A percentile compares a stretch with the other conserved stretches of the same genome.
phyloP scores from a whole-genome alignment of 2,888 invertebrate genomes.

The Eudemis profundana region DNA sequence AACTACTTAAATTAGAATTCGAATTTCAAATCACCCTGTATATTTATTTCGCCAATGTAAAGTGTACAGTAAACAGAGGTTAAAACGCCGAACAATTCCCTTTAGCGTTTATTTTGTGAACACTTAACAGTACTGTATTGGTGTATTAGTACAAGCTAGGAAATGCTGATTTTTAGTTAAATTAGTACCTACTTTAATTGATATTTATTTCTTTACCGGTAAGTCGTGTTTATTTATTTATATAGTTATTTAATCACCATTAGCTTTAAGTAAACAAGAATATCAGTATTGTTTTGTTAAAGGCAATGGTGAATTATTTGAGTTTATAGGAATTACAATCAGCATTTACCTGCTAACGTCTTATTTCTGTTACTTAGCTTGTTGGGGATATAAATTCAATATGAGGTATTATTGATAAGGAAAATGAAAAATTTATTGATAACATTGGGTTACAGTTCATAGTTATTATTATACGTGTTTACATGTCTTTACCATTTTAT shows the following conservation, averaged over 20 bases:
- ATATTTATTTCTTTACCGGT: background rate
- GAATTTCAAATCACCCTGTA: no score
- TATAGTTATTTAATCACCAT: no score
- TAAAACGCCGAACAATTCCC: background rate
- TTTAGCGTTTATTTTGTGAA: background rate
- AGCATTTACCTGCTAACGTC: background rate
- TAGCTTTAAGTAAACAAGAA: no score
- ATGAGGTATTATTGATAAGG: no score
- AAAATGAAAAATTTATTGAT: no score
- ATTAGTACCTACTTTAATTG: background rate
- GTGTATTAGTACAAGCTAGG: constrained; percentile 5
- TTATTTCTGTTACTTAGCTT: constrained; percentile 1
- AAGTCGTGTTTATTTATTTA: background rate
- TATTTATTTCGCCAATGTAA: background rate
- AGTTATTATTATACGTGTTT: no score
- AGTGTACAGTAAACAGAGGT: background rate
- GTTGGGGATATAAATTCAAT: background rate
- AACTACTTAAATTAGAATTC: no score
- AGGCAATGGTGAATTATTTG: background rate
- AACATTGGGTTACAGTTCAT: no score
- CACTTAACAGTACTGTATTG: constrained; percentile 1
- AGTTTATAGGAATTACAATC: background rate
- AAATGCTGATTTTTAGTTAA: background rate
- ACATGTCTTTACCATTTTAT: no score
- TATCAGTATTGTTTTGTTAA: no score